These are phyloP conservation scores for Paradoxurus hermaphroditus DNA, from an alignment of 2,113 vertebrate species.

Conservation along the genomic window DNA sequence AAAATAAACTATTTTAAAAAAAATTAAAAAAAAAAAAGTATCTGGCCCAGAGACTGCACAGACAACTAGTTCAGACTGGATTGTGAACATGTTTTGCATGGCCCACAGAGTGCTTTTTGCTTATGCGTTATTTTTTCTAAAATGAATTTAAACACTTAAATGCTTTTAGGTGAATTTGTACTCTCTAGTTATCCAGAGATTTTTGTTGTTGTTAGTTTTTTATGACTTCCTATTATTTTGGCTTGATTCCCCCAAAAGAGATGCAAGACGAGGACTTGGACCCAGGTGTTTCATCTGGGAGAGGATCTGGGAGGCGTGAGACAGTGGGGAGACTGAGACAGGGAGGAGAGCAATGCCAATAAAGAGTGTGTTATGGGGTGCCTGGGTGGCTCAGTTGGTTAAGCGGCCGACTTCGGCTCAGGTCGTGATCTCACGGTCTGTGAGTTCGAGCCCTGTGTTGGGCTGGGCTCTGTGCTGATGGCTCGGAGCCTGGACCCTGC, in stretches of 20 bases:
- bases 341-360: neutral
- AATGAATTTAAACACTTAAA: neutral
- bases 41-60: neutral
- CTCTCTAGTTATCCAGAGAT: neutral
- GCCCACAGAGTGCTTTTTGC: neutral
- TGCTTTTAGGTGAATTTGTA: neutral
- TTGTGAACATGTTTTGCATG: neutral
- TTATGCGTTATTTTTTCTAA: neutral
- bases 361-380: neutral
- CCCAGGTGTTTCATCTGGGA: neutral
- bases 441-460: too few species aligned
- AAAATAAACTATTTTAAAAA: too few species aligned
- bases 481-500: too few species aligned
- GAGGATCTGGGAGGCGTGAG: neutral
- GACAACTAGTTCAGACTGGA: neutral
- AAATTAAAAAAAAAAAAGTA: too few species aligned
- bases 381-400: too few species aligned
- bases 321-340: neutral
- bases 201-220: neutral
- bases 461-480: too few species aligned
- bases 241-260: neutral
- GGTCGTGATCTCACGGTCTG: too few species aligned
- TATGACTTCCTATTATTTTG: neutral
- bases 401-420: too few species aligned
- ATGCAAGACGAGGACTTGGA: neutral